Percentiles rank a stretch among this genome's conserved stretches.
These are phyloP conservation scores for Limnephilus rhombicus DNA, from an alignment of 2,888 invertebrate genomes.

Conservation along the genomic window DNA sequence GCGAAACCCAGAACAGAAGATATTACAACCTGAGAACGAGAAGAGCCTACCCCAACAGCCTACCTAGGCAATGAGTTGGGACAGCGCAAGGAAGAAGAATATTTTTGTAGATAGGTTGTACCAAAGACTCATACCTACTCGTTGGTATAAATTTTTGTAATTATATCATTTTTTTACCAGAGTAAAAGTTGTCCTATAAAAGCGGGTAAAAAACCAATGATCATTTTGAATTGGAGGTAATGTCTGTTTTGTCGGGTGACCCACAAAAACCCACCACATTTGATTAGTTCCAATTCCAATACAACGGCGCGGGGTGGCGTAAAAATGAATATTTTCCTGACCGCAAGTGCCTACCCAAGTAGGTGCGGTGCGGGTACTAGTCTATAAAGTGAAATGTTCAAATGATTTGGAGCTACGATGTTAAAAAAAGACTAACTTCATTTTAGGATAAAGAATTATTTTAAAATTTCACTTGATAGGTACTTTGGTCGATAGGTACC, in stretches of 20 bases:
- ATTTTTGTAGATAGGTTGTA: too few species aligned
- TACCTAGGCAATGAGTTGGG: too few species aligned
- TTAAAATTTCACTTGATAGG: too few species aligned
- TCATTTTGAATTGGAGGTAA: not conserved
- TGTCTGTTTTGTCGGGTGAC: not conserved
- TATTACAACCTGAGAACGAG: too few species aligned
- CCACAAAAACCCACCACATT: not conserved
- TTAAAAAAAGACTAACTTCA: not conserved
- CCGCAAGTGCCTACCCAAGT: not conserved
- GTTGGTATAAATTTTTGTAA: not conserved
- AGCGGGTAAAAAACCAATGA: not conserved
- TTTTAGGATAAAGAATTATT: not conserved
- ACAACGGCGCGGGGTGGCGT: not conserved
- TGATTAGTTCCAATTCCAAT: not conserved
- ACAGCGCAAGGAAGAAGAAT: too few species aligned
- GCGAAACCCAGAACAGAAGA: too few species aligned
- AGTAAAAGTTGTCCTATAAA: conserved; percentile 19
- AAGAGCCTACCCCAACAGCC: too few species aligned
- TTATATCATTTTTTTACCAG: not conserved
- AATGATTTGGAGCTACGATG: not conserved
- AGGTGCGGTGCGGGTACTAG: not conserved
- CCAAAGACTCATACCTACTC: not conserved
- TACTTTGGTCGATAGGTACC: too few species aligned
- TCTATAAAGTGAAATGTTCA: not conserved
- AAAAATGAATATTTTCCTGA: not conserved